Conservation (phyloP, 2,113 vertebrate species). For the Astur gentilis region DNA sequence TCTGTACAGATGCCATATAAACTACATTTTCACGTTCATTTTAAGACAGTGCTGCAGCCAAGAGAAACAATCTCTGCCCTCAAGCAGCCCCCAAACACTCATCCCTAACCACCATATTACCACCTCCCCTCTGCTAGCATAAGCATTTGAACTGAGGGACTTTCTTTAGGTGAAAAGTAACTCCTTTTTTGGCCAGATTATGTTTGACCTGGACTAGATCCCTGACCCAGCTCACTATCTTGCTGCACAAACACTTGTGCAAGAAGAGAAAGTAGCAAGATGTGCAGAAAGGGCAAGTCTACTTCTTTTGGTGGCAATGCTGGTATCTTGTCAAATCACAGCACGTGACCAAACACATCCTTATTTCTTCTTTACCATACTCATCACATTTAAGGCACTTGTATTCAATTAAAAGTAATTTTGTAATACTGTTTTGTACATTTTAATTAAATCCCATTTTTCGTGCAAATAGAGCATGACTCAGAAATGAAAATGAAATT, state of each 20-base stretch:
- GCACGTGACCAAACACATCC: neutral
- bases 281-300: neutral
- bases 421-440: neutral
- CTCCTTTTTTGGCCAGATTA: neutral
- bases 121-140: neutral
- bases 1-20: neutral
- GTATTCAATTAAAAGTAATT: slow-evolving; percentile 2
- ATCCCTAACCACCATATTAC: neutral
- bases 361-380: neutral
- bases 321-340: neutral
- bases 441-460: neutral
- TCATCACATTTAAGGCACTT: neutral
- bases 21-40: neutral
- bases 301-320: neutral
- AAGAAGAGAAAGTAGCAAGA: neutral
- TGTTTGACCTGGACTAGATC: neutral
- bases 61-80: slow-evolving; percentile 6
- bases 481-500: neutral
- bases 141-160: neutral
- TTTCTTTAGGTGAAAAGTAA: neutral
- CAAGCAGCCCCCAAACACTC: neutral
- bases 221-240: neutral
- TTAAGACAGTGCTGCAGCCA: neutral
- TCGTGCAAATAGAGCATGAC: neutral
- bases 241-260: neutral